Evolutionary conservation across 2,113 vertebrate genomes (phyloP), one percentile per base, ranked within the genome.

Genomic region (Blennius ocellaris): DNA sequence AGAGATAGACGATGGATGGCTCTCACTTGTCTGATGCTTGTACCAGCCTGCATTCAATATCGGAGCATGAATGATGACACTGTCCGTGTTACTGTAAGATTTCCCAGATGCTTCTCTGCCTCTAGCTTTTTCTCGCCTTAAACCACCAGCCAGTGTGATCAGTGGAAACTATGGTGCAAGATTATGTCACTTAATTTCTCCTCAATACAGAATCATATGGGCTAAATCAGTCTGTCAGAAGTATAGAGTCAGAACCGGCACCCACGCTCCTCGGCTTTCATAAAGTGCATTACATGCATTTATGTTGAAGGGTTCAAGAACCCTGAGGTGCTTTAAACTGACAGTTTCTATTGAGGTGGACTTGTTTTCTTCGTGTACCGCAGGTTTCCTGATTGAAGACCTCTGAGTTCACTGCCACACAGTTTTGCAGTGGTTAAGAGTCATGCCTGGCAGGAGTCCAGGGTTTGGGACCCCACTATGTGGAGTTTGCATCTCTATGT

Each of bases 131-230:
- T 8, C 40, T 51, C 44, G n/a, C 58, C 38, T 10, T 14, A 64
- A 53, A 66, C 9, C 41, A 43, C 51, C 40, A 48, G 38, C 15
- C 61, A 48, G 59, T 65, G 54, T 60, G 64, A 57, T 69, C 62
- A 37, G 30, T 56, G 49, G 66, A 36, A 72, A 86, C 16, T 41
- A 44, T 63, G 9, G 6, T 48, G 55, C 40, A 48, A 15, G 55
- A 60, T 79, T 76, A 75, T 60, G 76, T 79, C 64, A 68, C 48
- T 79, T 15, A 68, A 75, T 45, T 85, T 40, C 12, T 45, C n/a
- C 12, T 60, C 44, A 15, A 45, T 80, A 81, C 63, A 70, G 61
- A 70, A 80, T 77, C 52, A 59, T 40, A 39, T 12, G 5, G 38
- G 45, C 64, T 50, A 81, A 87, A 83, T 79, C 64, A 60, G 14